phyloP scores from a whole-genome alignment of 2,113 vertebrate genomes.

The Actinemys pallida region DNA sequence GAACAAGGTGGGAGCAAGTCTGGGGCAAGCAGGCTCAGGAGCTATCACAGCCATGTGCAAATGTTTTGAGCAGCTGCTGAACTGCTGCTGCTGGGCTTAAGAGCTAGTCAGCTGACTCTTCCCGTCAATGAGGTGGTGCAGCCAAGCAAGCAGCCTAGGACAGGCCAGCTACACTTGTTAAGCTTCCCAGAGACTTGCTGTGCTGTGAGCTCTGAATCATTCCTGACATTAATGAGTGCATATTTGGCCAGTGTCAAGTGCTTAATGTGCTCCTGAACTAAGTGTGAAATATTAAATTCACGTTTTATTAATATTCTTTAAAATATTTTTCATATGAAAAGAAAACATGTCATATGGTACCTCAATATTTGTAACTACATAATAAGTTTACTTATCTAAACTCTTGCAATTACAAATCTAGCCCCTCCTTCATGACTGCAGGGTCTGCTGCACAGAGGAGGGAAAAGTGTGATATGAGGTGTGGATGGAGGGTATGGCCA shows the following conservation, averaged over 20 bases:
- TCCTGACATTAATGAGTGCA: background rate
- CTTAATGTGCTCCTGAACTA: background rate
- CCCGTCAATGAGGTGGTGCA: background rate
- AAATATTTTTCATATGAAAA: background rate
- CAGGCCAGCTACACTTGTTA: background rate
- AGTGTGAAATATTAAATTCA: background rate
- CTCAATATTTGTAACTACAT: background rate
- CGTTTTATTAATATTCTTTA: background rate
- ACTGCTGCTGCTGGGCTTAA: background rate
- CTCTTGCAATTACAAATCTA: background rate
- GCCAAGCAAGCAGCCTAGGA: background rate
- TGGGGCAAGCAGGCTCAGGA: background rate
- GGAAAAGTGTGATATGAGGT: background rate
- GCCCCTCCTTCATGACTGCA: background rate
- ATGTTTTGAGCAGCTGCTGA: background rate
- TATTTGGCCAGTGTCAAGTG: background rate
- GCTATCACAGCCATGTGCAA: background rate
- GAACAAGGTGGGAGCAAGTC: background rate
- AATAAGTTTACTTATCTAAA: background rate
- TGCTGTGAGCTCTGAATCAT: background rate
- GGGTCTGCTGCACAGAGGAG: background rate
- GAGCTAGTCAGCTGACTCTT: background rate
- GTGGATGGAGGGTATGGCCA: background rate
- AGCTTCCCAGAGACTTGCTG: background rate
- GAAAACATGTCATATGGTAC: background rate